Conservation (phyloP, 2,113 vertebrate species). For the Chionodraco myersi region DNA sequence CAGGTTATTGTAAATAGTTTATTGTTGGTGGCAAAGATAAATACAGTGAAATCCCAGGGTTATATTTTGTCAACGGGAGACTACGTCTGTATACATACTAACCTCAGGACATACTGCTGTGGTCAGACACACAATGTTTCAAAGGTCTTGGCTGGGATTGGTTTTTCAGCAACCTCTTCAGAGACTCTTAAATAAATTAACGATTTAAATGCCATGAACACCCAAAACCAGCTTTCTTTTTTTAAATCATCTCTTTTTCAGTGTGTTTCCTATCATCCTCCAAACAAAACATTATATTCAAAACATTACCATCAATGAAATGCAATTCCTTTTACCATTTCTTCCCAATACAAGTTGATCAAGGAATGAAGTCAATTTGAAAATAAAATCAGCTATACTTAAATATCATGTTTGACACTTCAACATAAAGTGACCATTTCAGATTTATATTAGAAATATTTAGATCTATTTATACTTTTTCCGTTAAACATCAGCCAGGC, state of each 20-base stretch:
- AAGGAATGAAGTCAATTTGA: background rate
- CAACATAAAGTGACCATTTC: background rate
- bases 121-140: too few species aligned
- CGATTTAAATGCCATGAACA: constrained; percentile 28
- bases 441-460: background rate
- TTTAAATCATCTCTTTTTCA: background rate
- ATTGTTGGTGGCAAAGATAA: constrained; percentile 1
- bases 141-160: constrained; percentile 34
- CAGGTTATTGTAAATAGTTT: background rate
- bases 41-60: constrained; percentile 43
- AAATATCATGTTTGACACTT: too few species aligned
- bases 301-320: background rate
- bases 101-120: constrained; percentile 18
- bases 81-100: constrained; percentile 47
- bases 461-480: background rate
- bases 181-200: constrained; percentile 51
- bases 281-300: background rate
- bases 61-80: constrained; percentile 34
- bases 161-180: constrained; percentile 11
- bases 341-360: background rate
- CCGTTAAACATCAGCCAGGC: background rate
- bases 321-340: background rate
- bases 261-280: background rate
- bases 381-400: background rate
- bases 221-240: background rate